Evolutionary conservation across 2,797 vertebrate genomes (phyloP).

Genomic region (Scarus forsteni): DNA sequence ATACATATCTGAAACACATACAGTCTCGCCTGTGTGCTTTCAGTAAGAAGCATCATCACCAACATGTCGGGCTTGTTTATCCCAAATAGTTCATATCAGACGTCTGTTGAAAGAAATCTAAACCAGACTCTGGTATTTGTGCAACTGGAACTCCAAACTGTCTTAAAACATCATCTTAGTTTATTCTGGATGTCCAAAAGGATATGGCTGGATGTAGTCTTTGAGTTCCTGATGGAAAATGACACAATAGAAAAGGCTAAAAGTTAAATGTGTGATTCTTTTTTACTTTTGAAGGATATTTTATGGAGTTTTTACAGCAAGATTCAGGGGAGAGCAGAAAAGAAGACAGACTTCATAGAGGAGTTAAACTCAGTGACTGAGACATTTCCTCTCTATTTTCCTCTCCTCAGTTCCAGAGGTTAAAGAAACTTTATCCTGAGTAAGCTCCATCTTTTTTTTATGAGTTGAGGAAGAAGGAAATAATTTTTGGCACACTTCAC

Average conservation of each 20-base stretch:
- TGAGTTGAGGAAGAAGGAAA: slow-evolving; percentile 76
- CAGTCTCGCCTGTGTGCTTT: slow-evolving; percentile 23
- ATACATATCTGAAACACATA: slow-evolving; percentile 25
- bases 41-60: slow-evolving; percentile 30
- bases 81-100: slow-evolving; percentile 4
- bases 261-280: neutral
- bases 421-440: slow-evolving; percentile 71
- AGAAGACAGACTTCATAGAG: slow-evolving; percentile 23
- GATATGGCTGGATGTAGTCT: neutral
- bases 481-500: slow-evolving; percentile 67
- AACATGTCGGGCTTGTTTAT: slow-evolving; percentile 27
- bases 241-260: slow-evolving; percentile 3
- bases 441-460: slow-evolving; percentile 71
- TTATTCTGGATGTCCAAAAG: neutral
- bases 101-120: slow-evolving; percentile 1
- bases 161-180: slow-evolving; percentile 9
- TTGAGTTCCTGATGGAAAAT: neutral
- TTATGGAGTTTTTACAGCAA: slow-evolving; percentile 7
- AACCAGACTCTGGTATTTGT: slow-evolving; percentile 15
- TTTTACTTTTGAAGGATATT: slow-evolving; percentile 2
- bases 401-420: slow-evolving; percentile 69
- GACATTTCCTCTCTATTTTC: slow-evolving; percentile 68
- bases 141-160: neutral
- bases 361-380: slow-evolving; percentile 50
- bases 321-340: slow-evolving; percentile 14